These are phyloP conservation scores for Rhabditoides inermis DNA, from an alignment of 2,888 invertebrate genomes.

Conservation along the genomic window DNA sequence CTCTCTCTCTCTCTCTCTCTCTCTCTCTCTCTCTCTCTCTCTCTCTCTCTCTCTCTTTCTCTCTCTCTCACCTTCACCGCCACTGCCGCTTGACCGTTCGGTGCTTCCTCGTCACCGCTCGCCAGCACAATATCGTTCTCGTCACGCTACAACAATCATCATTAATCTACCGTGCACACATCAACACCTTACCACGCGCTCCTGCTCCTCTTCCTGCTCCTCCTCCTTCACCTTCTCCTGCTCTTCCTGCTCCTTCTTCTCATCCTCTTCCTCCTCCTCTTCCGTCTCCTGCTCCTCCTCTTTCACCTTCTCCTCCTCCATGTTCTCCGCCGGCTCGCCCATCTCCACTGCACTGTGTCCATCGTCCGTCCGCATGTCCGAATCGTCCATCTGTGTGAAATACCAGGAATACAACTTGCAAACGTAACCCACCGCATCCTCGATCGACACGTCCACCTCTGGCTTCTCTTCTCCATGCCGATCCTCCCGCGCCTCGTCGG, in stretches of 20 bases:
- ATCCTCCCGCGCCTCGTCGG: too few species aligned
- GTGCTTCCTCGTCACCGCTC: neutral
- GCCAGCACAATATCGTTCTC: neutral
- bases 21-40: neutral
- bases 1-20: neutral
- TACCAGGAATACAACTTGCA: too few species aligned
- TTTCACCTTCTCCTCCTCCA: neutral
- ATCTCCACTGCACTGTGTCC: neutral
- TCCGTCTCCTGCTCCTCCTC: too few species aligned
- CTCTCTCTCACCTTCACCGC: neutral
- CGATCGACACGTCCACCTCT: too few species aligned
- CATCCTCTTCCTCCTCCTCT: neutral
- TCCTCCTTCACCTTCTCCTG: neutral
- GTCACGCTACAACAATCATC: too few species aligned
- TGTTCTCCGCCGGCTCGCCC: neutral
- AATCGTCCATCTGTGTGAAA: too few species aligned
- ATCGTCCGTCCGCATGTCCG: too few species aligned
- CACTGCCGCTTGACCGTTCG: neutral
- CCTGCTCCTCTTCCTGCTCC: too few species aligned
- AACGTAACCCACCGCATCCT: too few species aligned
- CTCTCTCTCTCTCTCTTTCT: neutral
- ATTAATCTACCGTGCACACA: neutral
- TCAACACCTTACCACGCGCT: conserved; percentile 4
- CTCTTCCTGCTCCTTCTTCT: too few species aligned
- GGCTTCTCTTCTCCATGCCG: too few species aligned